Evolutionary conservation across 2,113 vertebrate genomes (phyloP).

Genomic region (Synchiropus splendidus): DNA sequence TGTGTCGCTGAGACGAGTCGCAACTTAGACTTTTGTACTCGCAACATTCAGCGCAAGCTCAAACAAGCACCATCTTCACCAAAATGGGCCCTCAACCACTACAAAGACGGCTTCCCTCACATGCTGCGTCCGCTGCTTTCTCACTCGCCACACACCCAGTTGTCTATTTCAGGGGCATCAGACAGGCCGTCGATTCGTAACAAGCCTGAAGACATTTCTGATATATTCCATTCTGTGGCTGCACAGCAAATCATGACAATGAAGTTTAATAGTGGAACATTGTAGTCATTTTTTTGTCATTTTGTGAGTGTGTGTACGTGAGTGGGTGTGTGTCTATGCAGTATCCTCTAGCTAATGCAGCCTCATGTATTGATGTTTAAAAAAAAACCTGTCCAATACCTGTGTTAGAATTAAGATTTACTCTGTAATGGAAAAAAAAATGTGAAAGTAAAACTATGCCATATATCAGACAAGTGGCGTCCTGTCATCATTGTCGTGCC

Average conservation of each 20-base stretch:
- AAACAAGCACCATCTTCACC: too few species aligned
- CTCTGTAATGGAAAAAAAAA: conserved; percentile 72
- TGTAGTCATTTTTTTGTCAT: conserved; percentile 53
- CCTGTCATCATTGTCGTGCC: conserved; percentile 8
- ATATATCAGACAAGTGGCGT: conserved; percentile 51
- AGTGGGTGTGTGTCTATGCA: conserved; percentile 45
- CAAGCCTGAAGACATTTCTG: conserved; percentile 50
- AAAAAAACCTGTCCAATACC: conserved; percentile 64
- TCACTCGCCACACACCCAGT: conserved; percentile 10
- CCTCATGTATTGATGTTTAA: conserved; percentile 69
- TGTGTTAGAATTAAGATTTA: conserved; percentile 71
- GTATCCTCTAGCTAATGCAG: conserved; percentile 69
- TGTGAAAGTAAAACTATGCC: conserved; percentile 77
- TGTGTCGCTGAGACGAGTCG: too few species aligned
- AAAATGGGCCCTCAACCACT: too few species aligned
- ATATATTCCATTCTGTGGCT: conserved; percentile 42
- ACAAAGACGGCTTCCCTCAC: conserved; percentile 8
- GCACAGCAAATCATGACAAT: conserved; percentile 28
- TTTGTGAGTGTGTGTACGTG: conserved; percentile 34
- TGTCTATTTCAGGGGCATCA: conserved; percentile 33
- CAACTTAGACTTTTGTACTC: too few species aligned
- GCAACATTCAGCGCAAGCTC: too few species aligned
- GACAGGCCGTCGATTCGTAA: not conserved
- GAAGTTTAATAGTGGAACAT: conserved; percentile 10
- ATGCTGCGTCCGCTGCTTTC: not conserved